Evolutionary conservation across 2,797 vertebrate species (phyloP), one percentile per base, ranked within the genome.

Genomic region (Neomorphus geoffroyi): DNA sequence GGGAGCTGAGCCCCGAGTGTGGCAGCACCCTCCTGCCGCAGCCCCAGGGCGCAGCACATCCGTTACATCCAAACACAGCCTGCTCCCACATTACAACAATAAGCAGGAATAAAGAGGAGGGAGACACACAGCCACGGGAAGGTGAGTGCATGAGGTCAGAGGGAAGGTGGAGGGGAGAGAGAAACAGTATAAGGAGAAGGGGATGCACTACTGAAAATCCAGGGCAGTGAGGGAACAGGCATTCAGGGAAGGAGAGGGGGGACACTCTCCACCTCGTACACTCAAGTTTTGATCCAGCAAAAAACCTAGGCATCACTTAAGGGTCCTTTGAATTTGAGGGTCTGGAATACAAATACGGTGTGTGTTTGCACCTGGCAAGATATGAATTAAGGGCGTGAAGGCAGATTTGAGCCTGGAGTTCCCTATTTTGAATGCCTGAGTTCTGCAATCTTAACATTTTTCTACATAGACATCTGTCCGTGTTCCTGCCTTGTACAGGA

Each of bases 191-290:
- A 78, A 78, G 35, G 53, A 82, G 18, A 16, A 73, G 28, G 26
- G 22, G 18, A 32, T 3, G 4, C 23, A 27, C 16, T 10, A 39
- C 69, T 57, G 50, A 75, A 81, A 56, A 17, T 60, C 26, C 56
- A 86, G 28, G 56, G 58, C 0, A 6, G 39, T 9, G 14, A 70
- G 60, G n/a, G 16, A 56, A 88, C 86, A 50, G 6, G 10, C 46
- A 51, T 32, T 70, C 35, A 45, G n/a, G 57, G 46, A 50, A 56
- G 50, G 51, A 71, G 50, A 60, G 17, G 8, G 19, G 2, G 30
- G 4, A 23, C 6, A 28, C 2, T 8, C 32, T 62, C 13, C 27
- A 51, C 24, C 50, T 82, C 0, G 0, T n/a, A 32, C 33, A 33
- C 1, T 5, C 9, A 37, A 22, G n/a, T 53, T 84, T 69, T 73